Percentiles rank a stretch among this genome's conserved stretches.
Conservation (phyloP, 2,888 invertebrate genomes). For the Polia nebulosa region DNA sequence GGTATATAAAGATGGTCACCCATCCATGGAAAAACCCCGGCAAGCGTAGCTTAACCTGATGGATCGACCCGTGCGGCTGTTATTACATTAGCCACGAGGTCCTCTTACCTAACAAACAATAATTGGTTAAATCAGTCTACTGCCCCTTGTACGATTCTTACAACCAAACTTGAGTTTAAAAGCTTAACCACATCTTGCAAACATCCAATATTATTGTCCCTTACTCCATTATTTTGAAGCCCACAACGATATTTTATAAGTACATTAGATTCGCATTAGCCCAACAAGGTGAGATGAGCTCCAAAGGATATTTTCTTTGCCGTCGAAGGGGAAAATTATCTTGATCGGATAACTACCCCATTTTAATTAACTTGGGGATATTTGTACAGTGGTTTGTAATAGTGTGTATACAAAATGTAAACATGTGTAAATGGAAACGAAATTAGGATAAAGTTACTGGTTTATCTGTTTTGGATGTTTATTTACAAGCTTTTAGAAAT, state of each 20-base stretch:
- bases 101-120: background rate
- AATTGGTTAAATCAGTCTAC: background rate
- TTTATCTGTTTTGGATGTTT: too few species aligned
- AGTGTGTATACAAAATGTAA: constrained; percentile 2
- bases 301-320: constrained; percentile 78
- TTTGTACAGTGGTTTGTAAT: constrained; percentile 54
- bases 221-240: constrained; percentile 21
- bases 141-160: background rate
- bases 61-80: too few species aligned
- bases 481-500: too few species aligned
- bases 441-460: too few species aligned
- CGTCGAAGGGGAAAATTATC: constrained; percentile 81
- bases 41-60: too few species aligned
- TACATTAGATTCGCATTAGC: constrained; percentile 49
- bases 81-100: too few species aligned
- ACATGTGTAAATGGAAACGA: too few species aligned
- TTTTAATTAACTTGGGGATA: constrained; percentile 75
- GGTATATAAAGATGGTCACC: too few species aligned
- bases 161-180: background rate
- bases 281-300: constrained; percentile 64
- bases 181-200: background rate
- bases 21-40: too few species aligned
- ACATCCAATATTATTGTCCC: background rate
- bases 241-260: constrained; percentile 42
- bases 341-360: constrained; percentile 78